These are phyloP conservation scores for Conus ventricosus DNA, from an alignment of 1,140 invertebrate species.

Conservation along the genomic window DNA sequence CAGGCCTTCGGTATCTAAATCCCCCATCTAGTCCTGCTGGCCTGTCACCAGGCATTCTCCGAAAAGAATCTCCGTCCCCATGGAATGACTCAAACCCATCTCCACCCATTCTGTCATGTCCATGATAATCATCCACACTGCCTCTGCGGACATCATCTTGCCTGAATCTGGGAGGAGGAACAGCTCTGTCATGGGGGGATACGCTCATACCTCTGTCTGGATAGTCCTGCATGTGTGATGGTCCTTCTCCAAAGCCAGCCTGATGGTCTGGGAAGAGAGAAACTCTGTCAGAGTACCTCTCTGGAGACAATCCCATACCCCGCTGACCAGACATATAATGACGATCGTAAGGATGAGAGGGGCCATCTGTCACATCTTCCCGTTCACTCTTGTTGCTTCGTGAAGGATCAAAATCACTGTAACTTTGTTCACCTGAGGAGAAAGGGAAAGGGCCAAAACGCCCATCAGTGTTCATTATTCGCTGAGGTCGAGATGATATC, in stretches of 20 bases:
- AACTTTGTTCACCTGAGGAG: not conserved
- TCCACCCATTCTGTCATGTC: not conserved
- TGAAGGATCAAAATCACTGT: not conserved
- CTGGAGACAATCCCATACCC: not conserved
- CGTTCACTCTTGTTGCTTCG: not conserved
- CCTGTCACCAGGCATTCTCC: not conserved
- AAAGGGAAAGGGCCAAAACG: not conserved
- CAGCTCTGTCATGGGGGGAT: not conserved
- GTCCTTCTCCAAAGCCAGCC: not conserved
- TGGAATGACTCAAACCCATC: constrained; percentile 11
- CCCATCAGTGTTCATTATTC: not conserved
- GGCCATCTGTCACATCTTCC: not conserved
- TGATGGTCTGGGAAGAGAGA: not conserved
- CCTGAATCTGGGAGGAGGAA: not conserved
- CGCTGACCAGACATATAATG: not conserved
- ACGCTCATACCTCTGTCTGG: not conserved
- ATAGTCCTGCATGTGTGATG: not conserved
- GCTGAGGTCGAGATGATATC: not conserved
- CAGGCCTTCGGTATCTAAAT: not conserved
- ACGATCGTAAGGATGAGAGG: constrained; percentile 2
- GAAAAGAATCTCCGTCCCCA: not conserved
- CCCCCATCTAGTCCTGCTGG: not conserved
- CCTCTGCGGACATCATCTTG: not conserved
- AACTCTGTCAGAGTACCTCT: not conserved
- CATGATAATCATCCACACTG: not conserved